phyloP scores from a whole-genome alignment of 2,888 invertebrate species.

The Acrobasis consociella region DNA sequence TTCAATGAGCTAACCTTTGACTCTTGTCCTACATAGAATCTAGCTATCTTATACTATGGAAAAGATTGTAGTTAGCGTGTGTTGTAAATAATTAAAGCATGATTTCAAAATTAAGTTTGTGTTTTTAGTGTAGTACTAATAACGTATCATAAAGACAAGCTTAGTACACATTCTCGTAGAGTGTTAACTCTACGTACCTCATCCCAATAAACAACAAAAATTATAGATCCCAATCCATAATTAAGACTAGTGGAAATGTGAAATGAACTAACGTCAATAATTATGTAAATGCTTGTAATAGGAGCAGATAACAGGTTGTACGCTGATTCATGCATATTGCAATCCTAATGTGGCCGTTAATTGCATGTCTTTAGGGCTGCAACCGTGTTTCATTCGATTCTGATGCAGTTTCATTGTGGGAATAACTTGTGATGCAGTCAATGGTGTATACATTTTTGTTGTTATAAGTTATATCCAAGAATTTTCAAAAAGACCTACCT shows the following conservation, averaged over 20 bases:
- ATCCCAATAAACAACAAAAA: constrained; percentile 7
- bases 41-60: too few relatives aligned
- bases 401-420: constrained; percentile 27
- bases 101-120: too few relatives aligned
- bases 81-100: too few relatives aligned
- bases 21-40: too few relatives aligned
- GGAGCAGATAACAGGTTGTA: constrained; percentile 57
- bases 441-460: not conserved
- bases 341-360: constrained; percentile 69
- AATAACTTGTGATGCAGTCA: constrained; percentile 30
- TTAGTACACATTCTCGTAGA: not conserved
- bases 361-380: constrained; percentile 65
- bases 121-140: too few relatives aligned
- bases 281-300: constrained; percentile 67
- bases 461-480: too few relatives aligned
- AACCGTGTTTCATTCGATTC: constrained; percentile 40
- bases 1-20: too few relatives aligned
- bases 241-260: constrained; percentile 6
- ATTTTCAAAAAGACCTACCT: too few relatives aligned
- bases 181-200: not conserved
- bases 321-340: constrained; percentile 72
- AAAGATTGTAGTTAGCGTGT: too few relatives aligned
- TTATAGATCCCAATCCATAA: constrained; percentile 12
- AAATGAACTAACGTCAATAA: constrained; percentile 41
- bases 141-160: not conserved